Percentiles rank a stretch among this genome's conserved stretches.
Evolutionary conservation across 2,113 vertebrate genomes (phyloP).

Genomic region (Nycticorax nycticorax): DNA sequence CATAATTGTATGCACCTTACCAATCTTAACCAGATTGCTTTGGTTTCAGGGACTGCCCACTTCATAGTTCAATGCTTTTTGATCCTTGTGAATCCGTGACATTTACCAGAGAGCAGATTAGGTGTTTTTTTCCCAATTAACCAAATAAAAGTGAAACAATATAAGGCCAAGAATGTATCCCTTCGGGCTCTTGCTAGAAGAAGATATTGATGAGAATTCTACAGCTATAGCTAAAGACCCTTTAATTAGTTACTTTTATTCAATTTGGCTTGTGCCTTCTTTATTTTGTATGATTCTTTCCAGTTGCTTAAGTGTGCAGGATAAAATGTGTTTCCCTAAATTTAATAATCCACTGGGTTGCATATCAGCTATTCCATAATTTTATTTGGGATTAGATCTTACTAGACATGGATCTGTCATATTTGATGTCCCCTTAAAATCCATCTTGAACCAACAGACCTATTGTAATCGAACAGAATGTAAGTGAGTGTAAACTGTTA

Average conservation of each 20-base stretch:
- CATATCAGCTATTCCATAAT: background rate
- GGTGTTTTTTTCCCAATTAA: accelerated
- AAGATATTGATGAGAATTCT: background rate
- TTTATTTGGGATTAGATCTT: background rate
- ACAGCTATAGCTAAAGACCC: background rate
- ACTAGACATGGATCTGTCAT: background rate
- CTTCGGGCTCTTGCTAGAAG: background rate
- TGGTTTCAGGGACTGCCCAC: background rate
- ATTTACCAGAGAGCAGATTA: background rate
- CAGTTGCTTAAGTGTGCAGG: background rate
- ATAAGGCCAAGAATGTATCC: background rate
- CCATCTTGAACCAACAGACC: background rate
- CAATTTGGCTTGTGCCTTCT: background rate
- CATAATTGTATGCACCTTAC: accelerated
- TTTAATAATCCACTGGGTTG: background rate
- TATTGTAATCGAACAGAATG: background rate
- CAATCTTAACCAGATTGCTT: background rate
- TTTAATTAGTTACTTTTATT: background rate
- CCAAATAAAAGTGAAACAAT: background rate
- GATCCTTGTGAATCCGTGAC: background rate
- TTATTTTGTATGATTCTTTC: background rate
- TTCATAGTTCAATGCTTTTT: background rate
- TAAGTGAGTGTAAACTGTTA: background rate
- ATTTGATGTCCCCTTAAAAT: background rate
- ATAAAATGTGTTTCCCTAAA: background rate